Evolutionary conservation across 2,113 vertebrate species (phyloP).

Genomic region (Globicephala melas): DNA sequence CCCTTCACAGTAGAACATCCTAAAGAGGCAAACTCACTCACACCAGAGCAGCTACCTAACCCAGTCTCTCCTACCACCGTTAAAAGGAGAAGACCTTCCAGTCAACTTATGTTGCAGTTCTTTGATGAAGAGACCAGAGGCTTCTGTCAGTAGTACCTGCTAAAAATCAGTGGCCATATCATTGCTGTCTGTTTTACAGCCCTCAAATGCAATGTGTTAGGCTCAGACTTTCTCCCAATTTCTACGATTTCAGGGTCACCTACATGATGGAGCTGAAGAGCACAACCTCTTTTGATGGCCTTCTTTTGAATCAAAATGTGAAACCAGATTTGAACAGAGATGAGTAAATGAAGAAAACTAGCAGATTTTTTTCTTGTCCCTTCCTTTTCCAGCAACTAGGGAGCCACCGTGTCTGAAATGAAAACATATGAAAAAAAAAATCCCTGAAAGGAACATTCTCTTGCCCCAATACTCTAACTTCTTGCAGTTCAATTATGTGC

Average conservation of each 20-base stretch:
- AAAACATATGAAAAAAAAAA: conserved; percentile 27
- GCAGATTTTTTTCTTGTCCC: neutral
- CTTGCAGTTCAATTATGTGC: conserved; percentile 47
- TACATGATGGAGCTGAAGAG: neutral
- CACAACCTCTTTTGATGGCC: neutral
- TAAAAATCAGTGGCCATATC: neutral
- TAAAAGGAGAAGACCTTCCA: neutral
- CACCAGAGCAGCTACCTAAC: neutral
- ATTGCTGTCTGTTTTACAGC: neutral
- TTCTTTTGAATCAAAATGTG: conserved; percentile 14
- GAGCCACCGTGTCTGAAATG: conserved; percentile 27
- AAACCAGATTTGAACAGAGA: neutral
- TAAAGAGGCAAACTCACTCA: neutral
- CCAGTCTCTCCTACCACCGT: neutral
- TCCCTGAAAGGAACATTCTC: conserved; percentile 9
- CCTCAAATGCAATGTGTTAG: neutral
- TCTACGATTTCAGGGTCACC: neutral
- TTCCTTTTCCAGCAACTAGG: neutral
- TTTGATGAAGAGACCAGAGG: neutral
- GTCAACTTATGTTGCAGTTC: neutral
- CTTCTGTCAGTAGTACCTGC: neutral
- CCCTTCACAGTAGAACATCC: neutral
- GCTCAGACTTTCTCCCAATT: neutral
- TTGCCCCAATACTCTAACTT: conserved; percentile 50
- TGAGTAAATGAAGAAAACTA: neutral